phyloP scores from a whole-genome alignment of 2,888 invertebrate genomes.

The Apodemia duryi region DNA sequence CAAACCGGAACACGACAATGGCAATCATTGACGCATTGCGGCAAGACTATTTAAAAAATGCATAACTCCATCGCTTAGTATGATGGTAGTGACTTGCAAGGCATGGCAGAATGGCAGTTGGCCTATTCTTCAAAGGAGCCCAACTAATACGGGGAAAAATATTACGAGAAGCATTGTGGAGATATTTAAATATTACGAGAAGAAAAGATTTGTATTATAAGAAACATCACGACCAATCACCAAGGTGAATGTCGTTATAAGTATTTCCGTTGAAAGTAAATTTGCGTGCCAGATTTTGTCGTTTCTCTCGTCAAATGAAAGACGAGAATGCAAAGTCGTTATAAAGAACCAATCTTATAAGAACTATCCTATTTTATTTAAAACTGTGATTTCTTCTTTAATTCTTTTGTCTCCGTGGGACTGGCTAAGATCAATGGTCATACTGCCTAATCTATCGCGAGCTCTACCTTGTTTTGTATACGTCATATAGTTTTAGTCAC shows the following conservation, averaged over 20 bases:
- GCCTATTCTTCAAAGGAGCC: no score
- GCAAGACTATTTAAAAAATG: no score
- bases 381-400: background rate
- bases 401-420: background rate
- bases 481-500: no score
- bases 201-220: no score
- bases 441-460: background rate
- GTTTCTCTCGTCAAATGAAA: constrained; percentile 3
- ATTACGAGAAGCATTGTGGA: no score
- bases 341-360: no score
- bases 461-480: background rate
- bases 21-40: no score
- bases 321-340: background rate
- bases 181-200: background rate
- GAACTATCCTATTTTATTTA: background rate
- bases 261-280: background rate
- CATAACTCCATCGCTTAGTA: no score
- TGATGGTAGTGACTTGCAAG: no score
- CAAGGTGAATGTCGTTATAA: constrained; percentile 1
- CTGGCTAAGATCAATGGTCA: background rate
- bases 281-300: constrained; percentile 2
- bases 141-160: no score
- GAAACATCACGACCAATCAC: background rate
- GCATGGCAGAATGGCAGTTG: no score
- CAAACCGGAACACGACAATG: no score